Evolutionary conservation across 2,888 invertebrate species (phyloP), one percentile per base, ranked within the genome.

Genomic region (Neria commutata): DNA sequence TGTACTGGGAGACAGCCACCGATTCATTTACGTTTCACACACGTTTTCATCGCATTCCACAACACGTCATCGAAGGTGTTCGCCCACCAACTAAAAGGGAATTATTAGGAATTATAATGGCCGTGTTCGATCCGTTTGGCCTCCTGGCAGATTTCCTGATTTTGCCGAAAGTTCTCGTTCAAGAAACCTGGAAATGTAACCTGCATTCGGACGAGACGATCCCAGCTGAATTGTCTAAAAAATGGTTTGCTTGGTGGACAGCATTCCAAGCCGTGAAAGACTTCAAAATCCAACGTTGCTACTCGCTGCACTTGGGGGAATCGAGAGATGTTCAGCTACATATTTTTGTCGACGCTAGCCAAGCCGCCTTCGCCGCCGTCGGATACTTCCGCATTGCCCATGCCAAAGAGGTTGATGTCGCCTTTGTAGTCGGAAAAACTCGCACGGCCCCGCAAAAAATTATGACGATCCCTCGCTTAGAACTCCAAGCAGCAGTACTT

Each of bases 141-240:
- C 48, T 73, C 1, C 53, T 72, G 0, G 53, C 65, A 0, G 68
- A 72, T 1, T 67, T 67, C 16, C 61, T 67, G 0, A 29, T 68
- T 0, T 49, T 48, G 17, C 47, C 51, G 0, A 61, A 61, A 46
- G 46, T 62, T n/a, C 25, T 60, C 10, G 19, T 61, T 2, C 56
- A 61, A 37, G 45, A 52, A 8, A 54, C 56, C 14, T 63, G 51
- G 61, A 62, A 46, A 51, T 3, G 23, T 8, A 29, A 50, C 1
- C 19, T 57, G 1, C n/a, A 11, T 16, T 57, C 58, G 63, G 55
- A 63, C 33, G 58, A 59, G 6, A 17, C 19, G 5, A 26, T 63
- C 4, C 47, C 62, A 4, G 37, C 19, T 1, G 50, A 60, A 19
- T 11, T 60, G 10, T 16, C 37, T n/a, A 40, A 56, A 14, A 57